These are phyloP conservation scores for Pristionchus entomophagus DNA, from an alignment of 2,888 invertebrate genomes.

Conservation along the genomic window DNA sequence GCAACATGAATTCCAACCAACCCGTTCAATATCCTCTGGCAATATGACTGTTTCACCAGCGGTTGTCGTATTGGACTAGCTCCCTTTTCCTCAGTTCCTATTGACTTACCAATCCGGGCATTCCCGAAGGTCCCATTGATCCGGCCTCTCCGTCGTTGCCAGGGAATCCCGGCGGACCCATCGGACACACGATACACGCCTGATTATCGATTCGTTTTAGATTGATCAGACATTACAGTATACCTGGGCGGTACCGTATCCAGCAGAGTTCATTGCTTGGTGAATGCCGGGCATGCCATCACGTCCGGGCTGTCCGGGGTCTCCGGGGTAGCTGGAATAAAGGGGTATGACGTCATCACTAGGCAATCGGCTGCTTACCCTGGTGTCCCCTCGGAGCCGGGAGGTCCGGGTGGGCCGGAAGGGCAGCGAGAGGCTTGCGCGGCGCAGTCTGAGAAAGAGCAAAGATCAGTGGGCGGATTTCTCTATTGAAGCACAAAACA, in stretches of 20 bases:
- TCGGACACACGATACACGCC: conserved; percentile 40
- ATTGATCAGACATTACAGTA: not conserved
- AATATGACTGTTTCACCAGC: too few species aligned
- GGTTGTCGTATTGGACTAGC: too few species aligned
- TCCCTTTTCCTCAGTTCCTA: not conserved
- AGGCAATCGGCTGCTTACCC: not conserved
- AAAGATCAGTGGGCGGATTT: not conserved
- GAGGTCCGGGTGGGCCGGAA: conserved; percentile 41
- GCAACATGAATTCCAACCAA: too few species aligned
- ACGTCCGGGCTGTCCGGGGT: not conserved
- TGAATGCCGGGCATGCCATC: conserved; percentile 34
- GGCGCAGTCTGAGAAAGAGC: conserved; percentile 23
- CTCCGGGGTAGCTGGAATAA: not conserved
- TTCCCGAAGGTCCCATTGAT: not conserved
- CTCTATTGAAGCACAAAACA: too few species aligned
- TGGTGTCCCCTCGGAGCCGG: not conserved
- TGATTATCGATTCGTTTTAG: not conserved
- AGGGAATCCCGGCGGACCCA: conserved; percentile 30
- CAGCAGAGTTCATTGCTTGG: not conserved
- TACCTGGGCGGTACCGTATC: conserved; percentile 31
- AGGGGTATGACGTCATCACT: not conserved
- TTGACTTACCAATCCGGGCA: conserved; percentile 6
- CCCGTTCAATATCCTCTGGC: too few species aligned
- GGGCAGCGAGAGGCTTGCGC: conserved; percentile 37
- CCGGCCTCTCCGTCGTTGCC: conserved; percentile 17